Evolutionary conservation across 2,888 invertebrate genomes (phyloP).

Genomic region (Eupithecia centaureata): DNA sequence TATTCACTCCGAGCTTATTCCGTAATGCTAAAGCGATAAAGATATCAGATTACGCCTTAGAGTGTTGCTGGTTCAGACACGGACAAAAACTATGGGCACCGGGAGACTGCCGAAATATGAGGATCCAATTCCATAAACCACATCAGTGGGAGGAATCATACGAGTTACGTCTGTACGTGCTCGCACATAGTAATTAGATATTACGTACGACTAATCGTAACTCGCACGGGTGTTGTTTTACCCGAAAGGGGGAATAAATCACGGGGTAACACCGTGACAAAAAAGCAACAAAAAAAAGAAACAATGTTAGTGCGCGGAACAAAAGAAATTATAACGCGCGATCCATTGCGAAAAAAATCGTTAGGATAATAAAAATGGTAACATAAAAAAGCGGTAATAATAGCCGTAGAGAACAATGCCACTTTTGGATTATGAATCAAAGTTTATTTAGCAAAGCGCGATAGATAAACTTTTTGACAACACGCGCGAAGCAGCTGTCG

Average conservation of each 20-base stretch:
- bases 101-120: conserved; percentile 82
- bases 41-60: conserved; percentile 72
- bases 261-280: conserved; percentile 74
- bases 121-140: conserved; percentile 83
- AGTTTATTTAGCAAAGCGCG: conserved; percentile 73
- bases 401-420: conserved; percentile 76
- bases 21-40: conserved; percentile 60
- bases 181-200: conserved; percentile 83
- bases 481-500: conserved; percentile 73
- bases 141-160: conserved; percentile 78
- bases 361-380: conserved; percentile 81
- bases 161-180: conserved; percentile 82
- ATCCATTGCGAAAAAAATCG: conserved; percentile 79
- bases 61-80: conserved; percentile 66
- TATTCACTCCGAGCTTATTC: conserved; percentile 51
- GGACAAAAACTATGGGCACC: conserved; percentile 74
- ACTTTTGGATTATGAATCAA: conserved; percentile 70
- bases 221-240: conserved; percentile 83
- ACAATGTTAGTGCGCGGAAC: conserved; percentile 79
- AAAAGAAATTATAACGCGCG: conserved; percentile 81
- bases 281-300: conserved; percentile 72
- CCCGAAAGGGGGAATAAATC: conserved; percentile 82
- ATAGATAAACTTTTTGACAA: conserved; percentile 75
- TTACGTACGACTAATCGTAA: conserved; percentile 82
- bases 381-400: conserved; percentile 78